A percentile compares a stretch with the other conserved stretches of the same genome.
phyloP scores from a whole-genome alignment of 2,797 vertebrate genomes.

The Aplochiton taeniatus region DNA sequence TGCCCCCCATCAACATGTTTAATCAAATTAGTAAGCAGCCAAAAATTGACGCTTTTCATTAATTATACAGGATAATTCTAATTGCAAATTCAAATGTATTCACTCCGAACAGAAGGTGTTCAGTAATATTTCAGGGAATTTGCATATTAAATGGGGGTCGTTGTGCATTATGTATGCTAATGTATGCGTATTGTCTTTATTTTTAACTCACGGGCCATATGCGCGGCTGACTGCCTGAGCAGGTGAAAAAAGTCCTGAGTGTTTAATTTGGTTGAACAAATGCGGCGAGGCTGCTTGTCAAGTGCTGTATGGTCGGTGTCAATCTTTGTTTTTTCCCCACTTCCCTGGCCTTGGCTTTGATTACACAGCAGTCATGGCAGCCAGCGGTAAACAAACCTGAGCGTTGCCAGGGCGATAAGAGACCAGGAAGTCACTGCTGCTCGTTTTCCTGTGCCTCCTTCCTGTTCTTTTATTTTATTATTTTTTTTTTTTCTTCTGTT shows the following conservation, averaged over 20 bases:
- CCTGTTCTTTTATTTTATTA: neutral
- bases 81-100: slow-evolving; percentile 97
- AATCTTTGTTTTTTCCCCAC: slow-evolving; percentile 47
- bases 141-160: slow-evolving; percentile 95
- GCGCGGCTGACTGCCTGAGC: slow-evolving; percentile 79
- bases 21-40: slow-evolving; percentile 94
- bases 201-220: slow-evolving; percentile 90
- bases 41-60: slow-evolving; percentile 96
- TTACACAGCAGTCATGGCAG: slow-evolving; percentile 31
- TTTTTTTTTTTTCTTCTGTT: slow-evolving; percentile 30
- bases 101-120: slow-evolving; percentile 94
- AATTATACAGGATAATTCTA: slow-evolving; percentile 98
- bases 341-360: slow-evolving; percentile 53
- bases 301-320: slow-evolving; percentile 55
- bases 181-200: slow-evolving; percentile 93
- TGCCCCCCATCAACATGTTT: slow-evolving; percentile 90
- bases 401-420: neutral
- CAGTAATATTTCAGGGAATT: slow-evolving; percentile 92
- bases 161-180: slow-evolving; percentile 89
- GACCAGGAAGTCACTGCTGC: slow-evolving; percentile 46
- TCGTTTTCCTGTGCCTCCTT: slow-evolving; percentile 25
- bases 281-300: slow-evolving; percentile 62
- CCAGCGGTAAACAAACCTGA: slow-evolving; percentile 44
- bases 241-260: slow-evolving; percentile 78
- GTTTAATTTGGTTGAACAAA: slow-evolving; percentile 78